Base-by-base conservation (phyloP, 2,888 invertebrate species). In the Nematopogon swammerdamellus region DNA sequence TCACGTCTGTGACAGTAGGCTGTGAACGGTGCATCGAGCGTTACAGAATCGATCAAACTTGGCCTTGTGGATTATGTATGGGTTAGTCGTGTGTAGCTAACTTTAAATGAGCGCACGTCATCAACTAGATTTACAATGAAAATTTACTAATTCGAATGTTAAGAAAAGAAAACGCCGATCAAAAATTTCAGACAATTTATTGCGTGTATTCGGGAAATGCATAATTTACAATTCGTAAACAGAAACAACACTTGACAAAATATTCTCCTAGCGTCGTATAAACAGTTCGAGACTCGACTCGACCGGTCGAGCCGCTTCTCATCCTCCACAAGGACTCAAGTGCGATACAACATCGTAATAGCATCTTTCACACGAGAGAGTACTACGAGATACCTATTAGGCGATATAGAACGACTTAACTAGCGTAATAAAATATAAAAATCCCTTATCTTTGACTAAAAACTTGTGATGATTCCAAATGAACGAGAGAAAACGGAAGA, bases 241-340 rank as follows among this genome's bases (percentile, higher is more conserved):
- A 66, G 72, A 70, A 70, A 73, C 68, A 72, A 68, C 68, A 68
- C 64, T 70, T 72, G 64, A 74, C 68, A 74, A 70, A 50, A 71
- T 65, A 71, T 66, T 59, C 63, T 67, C 59, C 36, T 25, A 25
- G 25, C 10, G 4, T 25, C 5, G 5, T 6, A 25, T 25, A 4
- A 25, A 25, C n/a, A 19, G 16, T 11, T 44, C 17, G 4, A 17
- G 44, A 44, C 17, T 11, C 25, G 25, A 8, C 25, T 4, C n/a
- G n/a, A n/a, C n/a, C n/a, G n/a, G n/a, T n/a, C n/a, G n/a, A n/a
- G n/a, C n/a, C n/a, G n/a, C n/a, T n/a, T n/a, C n/a, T n/a, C n/a
- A n/a, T 68, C 70, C 75, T 79, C 79, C 79, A 79, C 79, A 79
- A 79, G 77, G 79, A 73, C 79, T 75, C 79, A 79, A 79, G 79